Percentiles rank a stretch among this genome's conserved stretches.
phyloP scores from a whole-genome alignment of 2,888 invertebrate genomes.

The Agonopterix subpropinquella region DNA sequence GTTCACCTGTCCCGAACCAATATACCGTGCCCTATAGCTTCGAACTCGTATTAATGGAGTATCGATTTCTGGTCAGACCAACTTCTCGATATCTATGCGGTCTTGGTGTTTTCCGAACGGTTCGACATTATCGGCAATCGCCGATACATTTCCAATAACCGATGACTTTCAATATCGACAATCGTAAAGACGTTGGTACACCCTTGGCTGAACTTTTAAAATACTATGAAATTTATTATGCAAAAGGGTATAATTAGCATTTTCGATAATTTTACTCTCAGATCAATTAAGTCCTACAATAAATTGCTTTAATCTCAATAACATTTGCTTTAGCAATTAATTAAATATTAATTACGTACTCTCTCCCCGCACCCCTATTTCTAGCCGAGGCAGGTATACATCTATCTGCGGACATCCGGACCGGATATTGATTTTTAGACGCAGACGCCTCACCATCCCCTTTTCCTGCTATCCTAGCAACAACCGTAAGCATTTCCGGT shows the following conservation, averaged over 20 bases:
- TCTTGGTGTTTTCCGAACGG: conserved; percentile 74
- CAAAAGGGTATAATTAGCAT: no score
- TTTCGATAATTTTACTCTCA: no score
- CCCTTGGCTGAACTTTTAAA: not conserved
- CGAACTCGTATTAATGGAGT: conserved; percentile 61
- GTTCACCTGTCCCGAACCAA: conserved; percentile 53
- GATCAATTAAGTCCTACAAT: no score
- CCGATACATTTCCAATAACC: conserved; percentile 66
- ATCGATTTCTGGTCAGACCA: conserved; percentile 69
- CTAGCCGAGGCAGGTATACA: not conserved
- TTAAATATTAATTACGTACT: not conserved
- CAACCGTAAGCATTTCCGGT: conserved; percentile 44
- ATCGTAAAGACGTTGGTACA: not conserved
- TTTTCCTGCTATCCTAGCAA: conserved; percentile 37
- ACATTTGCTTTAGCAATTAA: not conserved
- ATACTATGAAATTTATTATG: not conserved
- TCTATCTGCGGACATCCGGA: conserved; percentile 15
- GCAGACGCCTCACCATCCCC: conserved; percentile 9
- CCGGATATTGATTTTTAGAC: conserved; percentile 40
- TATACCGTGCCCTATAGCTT: conserved; percentile 58
- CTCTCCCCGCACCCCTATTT: not conserved
- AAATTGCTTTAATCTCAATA: no score
- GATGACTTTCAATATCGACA: conserved; percentile 30
- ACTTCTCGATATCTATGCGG: conserved; percentile 53
- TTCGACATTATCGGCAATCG: conserved; percentile 74